phyloP scores from a whole-genome alignment of 1,140 invertebrate species.

The Trachymyrmex cornetzi region DNA sequence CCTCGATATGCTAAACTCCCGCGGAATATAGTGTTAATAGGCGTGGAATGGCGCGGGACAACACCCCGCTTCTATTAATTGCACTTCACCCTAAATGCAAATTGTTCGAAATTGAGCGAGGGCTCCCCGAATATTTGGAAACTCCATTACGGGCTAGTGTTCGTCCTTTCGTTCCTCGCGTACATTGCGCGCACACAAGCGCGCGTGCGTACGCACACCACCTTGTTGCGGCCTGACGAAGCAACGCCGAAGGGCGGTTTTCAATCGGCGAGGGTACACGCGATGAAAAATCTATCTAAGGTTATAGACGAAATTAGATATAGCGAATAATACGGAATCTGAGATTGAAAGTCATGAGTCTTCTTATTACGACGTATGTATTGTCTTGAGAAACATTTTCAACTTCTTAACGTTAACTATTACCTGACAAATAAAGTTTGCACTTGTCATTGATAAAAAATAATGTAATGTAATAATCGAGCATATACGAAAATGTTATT shows the following conservation, averaged over 20 bases:
- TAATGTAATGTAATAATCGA: background rate
- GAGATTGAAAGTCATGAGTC: constrained; percentile 35
- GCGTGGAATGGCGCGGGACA: constrained; percentile 84
- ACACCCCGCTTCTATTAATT: constrained; percentile 87
- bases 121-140: constrained; percentile 87
- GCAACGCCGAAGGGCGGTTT: constrained; percentile 25
- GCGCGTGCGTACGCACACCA: constrained; percentile 4
- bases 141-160: constrained; percentile 85
- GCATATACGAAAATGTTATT: background rate
- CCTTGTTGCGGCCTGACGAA: constrained; percentile 45
- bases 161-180: constrained; percentile 81
- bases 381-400: background rate
- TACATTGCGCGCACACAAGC: background rate
- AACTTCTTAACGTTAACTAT: background rate
- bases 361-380: background rate
- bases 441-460: background rate
- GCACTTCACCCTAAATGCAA: constrained; percentile 87
- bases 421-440: background rate
- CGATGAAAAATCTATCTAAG: constrained; percentile 61
- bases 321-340: constrained; percentile 23
- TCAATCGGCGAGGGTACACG: constrained; percentile 36
- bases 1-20: constrained; percentile 85
- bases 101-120: constrained; percentile 87
- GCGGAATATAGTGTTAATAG: constrained; percentile 87
- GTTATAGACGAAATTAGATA: constrained; percentile 44